Conservation (phyloP, 2,888 invertebrate genomes). For the Eutolmus rufibarbis region DNA sequence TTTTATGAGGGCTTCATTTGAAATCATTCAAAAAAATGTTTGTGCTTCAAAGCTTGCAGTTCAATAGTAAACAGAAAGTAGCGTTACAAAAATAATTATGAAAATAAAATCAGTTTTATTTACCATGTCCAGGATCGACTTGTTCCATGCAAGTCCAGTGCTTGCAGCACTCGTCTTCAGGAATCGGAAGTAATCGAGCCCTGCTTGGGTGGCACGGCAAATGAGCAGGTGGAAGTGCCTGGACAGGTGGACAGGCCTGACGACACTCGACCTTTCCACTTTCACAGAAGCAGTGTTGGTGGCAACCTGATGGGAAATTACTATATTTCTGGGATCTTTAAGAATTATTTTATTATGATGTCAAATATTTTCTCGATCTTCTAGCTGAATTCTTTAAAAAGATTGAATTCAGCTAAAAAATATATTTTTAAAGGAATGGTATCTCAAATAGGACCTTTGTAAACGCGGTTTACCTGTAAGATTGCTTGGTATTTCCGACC, state of each 20-base stretch:
- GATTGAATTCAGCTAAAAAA: neutral
- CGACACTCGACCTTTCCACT: slow-evolving; percentile 87
- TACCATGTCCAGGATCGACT: neutral
- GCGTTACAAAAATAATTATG: neutral
- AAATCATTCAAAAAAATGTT: neutral
- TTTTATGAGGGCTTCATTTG: neutral
- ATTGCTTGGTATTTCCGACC: slow-evolving; percentile 81
- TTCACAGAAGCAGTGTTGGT: slow-evolving; percentile 86
- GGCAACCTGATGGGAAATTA: slow-evolving; percentile 69
- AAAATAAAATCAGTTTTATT: neutral
- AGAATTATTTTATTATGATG: neutral
- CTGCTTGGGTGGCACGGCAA: slow-evolving; percentile 75
- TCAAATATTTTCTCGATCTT: neutral
- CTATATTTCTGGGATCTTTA: neutral
- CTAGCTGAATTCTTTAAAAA: neutral
- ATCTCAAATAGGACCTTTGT: neutral
- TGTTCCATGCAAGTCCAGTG: slow-evolving; percentile 72
- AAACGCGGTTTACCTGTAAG: slow-evolving; percentile 65
- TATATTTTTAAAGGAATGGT: neutral
- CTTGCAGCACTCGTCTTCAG: slow-evolving; percentile 84
- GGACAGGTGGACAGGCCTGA: slow-evolving; percentile 79
- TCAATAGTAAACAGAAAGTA: neutral
- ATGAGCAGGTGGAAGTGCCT: slow-evolving; percentile 77
- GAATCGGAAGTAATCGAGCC: slow-evolving; percentile 70
- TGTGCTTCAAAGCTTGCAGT: neutral